Base-by-base conservation (phyloP, 1,140 invertebrate species). In the Samia ricini region DNA sequence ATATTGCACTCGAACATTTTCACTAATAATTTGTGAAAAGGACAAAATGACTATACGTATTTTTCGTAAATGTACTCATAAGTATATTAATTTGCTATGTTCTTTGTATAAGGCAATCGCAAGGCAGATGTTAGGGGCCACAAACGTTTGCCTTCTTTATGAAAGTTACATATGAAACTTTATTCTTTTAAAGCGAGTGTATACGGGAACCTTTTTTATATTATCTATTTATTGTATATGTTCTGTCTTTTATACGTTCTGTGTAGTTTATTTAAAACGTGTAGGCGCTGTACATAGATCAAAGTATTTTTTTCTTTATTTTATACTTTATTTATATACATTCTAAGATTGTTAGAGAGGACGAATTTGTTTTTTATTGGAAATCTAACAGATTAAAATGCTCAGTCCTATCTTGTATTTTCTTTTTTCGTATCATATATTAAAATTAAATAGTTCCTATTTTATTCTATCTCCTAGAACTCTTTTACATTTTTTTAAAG, bases 61-160 rank as follows among this genome's bases (percentile, higher is more conserved):
- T 42, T 42, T 15, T 15, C 50, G 22, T 24, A 64, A 69, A 64
- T 64, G 62, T 64, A 65, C 59, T 54, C 49, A 29, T 36, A 55
- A 61, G 68, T 61, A 65, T 69, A 67, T 58, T 65, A 49, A 70
- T 69, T n/a, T 67, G 33, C 33, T 42, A 1, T 10, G 64, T 63
- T 61, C 29, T 22, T 63, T 57, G 56, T 51, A 61, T 33, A 63
- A 58, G 54, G 51, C 58, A 64, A 66, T 66, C n/a, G n/a, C n/a
- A n/a, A n/a, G n/a, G n/a, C n/a, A n/a, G n/a, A 68, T 71, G 64
- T 68, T 51, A 42, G 58, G 56, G 68, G 49, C 33, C 56, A 68
- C 61, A 64, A 68, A 64, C 63, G 49, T 71, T 71, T 64, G 56
- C 55, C 70, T 63, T 54, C 63, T 51, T 74, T 71, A 74, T 68